Evolutionary conservation across 2,797 vertebrate species (phyloP), one percentile per base, ranked within the genome.

Genomic region (Etheostoma perlongum): DNA sequence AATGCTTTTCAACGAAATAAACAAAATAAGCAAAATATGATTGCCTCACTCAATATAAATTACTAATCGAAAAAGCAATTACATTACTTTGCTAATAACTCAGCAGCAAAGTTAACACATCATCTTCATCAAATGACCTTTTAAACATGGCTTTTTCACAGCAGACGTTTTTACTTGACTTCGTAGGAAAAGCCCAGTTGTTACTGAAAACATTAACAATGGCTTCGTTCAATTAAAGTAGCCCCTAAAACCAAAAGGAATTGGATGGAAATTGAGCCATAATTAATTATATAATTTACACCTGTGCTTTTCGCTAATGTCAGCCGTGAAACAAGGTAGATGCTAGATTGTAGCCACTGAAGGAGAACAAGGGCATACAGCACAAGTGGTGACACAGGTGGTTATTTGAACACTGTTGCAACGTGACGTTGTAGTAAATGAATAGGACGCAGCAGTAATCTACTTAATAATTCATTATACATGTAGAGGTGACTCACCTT

Each of bases 51-150:
- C 5, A 49, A 49, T 44, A 46, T 15, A 36, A 68, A 66, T 47
- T 16, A 33, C 51, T 48, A 48, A 49, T 33, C 51, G 13, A 58
- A 49, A 36, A 52, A 61, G 42, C 42, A 61, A 71, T 51, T 69
- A 44, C 23, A 49, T 21, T n/a, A 57, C 44, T 67, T 61, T 60
- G 42, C 46, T 15, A 36, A 59, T 64, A 9, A 64, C 25, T 47
- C 23, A 47, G 15, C 42, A 52, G 40, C 27, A 52, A 65, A 46
- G n/a, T 1, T 46, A 16, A 46, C 58, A 30, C 15, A 23, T 21
- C 62, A 71, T 48, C 33, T 65, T 40, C 5, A 53, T 40, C 23
- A 63, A 60, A 70, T 7, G 10, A 23, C 2, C 4, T 14, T 44
- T 27, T 54, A 52, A 25, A 52, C 18, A 16, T 44, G 19, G 4